phyloP scores from a whole-genome alignment of 2,888 invertebrate genomes.

The Synanthedon vespiformis region DNA sequence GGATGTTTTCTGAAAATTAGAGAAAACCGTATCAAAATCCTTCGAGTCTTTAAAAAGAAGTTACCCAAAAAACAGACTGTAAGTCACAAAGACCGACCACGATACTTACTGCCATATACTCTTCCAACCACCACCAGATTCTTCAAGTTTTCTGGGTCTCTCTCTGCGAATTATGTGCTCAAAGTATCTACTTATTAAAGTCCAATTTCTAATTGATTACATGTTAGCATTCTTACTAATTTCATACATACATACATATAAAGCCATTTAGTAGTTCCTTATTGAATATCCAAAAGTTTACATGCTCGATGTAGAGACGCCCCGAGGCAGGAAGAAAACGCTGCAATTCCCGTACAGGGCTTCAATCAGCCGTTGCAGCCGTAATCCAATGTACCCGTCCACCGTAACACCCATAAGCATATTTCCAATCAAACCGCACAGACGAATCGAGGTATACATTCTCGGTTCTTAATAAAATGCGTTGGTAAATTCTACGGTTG shows the following conservation, averaged over 20 bases:
- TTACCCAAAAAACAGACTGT: too few species aligned
- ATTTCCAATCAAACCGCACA: slow-evolving; percentile 61
- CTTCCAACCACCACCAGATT: too few species aligned
- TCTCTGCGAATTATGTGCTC: not conserved
- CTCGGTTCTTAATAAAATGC: slow-evolving; percentile 62
- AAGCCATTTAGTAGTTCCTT: not conserved
- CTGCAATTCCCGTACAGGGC: slow-evolving; percentile 5
- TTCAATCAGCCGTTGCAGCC: slow-evolving; percentile 45
- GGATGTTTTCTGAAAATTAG: too few species aligned
- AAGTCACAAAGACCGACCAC: too few species aligned
- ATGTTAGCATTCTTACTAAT: not conserved
- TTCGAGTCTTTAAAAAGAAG: too few species aligned
- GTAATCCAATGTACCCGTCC: slow-evolving; percentile 39
- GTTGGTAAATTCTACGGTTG: slow-evolving; percentile 38
- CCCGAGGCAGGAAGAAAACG: not conserved
- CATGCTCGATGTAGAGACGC: not conserved
- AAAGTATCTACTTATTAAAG: not conserved
- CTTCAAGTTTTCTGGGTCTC: too few species aligned
- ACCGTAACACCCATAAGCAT: slow-evolving; percentile 50
- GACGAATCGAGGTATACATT: slow-evolving; percentile 44
- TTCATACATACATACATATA: too few species aligned
- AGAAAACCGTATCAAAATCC: too few species aligned
- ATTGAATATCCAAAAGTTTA: not conserved
- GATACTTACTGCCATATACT: too few species aligned
- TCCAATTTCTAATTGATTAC: not conserved